Percentiles rank a stretch among this genome's conserved stretches.
phyloP scores from a whole-genome alignment of 2,113 vertebrate species.

The Hydrolagus affinis region DNA sequence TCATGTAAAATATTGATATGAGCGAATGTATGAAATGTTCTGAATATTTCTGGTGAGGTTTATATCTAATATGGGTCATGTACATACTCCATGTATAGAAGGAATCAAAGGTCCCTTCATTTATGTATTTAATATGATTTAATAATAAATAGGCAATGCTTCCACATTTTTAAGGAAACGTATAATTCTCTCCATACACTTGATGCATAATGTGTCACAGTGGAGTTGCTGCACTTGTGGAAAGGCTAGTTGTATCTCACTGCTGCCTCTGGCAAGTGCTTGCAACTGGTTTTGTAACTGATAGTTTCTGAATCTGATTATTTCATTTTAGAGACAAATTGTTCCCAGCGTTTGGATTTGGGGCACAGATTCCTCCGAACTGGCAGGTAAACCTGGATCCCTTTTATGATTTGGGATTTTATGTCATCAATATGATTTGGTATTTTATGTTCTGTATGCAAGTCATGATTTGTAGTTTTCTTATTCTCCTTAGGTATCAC shows the following conservation, averaged over 20 bases:
- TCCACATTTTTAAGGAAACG: too few relatives aligned
- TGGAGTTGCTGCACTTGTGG: too few relatives aligned
- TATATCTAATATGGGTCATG: too few relatives aligned
- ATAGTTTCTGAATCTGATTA: conserved; percentile 1
- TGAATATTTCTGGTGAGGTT: too few relatives aligned
- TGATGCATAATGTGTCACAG: too few relatives aligned
- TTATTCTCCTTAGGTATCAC: conserved; percentile 71
- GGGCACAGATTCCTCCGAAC: conserved; percentile 83
- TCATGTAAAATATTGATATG: too few relatives aligned
- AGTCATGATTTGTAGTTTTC: neutral
- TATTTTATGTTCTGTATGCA: neutral
- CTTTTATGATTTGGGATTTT: neutral
- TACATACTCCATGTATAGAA: too few relatives aligned
- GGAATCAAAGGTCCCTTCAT: too few relatives aligned
- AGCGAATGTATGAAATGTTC: too few relatives aligned
- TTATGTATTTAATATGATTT: too few relatives aligned
- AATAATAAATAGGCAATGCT: too few relatives aligned
- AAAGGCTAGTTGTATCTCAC: neutral
- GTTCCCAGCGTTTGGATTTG: conserved; percentile 96
- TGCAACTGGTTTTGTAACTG: neutral
- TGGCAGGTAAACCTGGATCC: conserved; percentile 70
- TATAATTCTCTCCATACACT: too few relatives aligned
- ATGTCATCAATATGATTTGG: neutral
- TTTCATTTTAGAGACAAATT: conserved; percentile 78
- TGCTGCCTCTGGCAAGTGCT: neutral